Evolutionary conservation across 2,888 invertebrate genomes (phyloP), one percentile per base, ranked within the genome.

Genomic region (Microctonus brassicae): DNA sequence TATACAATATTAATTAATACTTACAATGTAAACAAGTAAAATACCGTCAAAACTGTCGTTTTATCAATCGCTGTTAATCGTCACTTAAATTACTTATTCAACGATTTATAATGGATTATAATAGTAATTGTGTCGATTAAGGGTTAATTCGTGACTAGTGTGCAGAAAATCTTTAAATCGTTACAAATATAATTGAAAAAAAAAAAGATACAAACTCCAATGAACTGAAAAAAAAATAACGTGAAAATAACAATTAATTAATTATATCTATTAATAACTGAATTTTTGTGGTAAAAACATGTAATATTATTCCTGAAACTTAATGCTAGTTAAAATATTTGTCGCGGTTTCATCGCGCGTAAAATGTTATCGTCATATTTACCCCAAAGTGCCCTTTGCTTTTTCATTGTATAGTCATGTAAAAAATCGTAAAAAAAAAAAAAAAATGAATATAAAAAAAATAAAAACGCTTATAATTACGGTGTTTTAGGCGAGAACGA

Each of bases 301-400:
- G 73, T 69, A 69, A 68, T 75, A 65, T 47, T 69, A 47, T 69
- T 17, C 63, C 53, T 47, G 57, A 39, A 62, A 52, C 63, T 57
- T 34, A 47, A 63, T 17, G 10, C 26, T 42, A 67, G 72, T 58
- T 68, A 52, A 52, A 63, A 26, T 33, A 47, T 69, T 22, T 47
- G 65, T 61, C 75, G 76, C 74, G 77, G 72, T 76, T 75, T 60
- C 11, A 47, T 64, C 29, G 64, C 24, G 33, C 62, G 36, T 26
- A 29, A 42, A 65, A 75, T 79, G 78, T 80, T 80, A 77, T 80
- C 75, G 80, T 80, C 80, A 80, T 80, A 79, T 79, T 80, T 80
- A 80, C 80, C 80, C 79, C 72, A 76, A 77, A 80, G 77, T 78
- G 77, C 78, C 79, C 77, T 77, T 77, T 78, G 73, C 76, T 79